Percentiles rank a stretch among this genome's conserved stretches.
Evolutionary conservation across 2,888 invertebrate genomes (phyloP).

Genomic region (Platynereis dumerilii): DNA sequence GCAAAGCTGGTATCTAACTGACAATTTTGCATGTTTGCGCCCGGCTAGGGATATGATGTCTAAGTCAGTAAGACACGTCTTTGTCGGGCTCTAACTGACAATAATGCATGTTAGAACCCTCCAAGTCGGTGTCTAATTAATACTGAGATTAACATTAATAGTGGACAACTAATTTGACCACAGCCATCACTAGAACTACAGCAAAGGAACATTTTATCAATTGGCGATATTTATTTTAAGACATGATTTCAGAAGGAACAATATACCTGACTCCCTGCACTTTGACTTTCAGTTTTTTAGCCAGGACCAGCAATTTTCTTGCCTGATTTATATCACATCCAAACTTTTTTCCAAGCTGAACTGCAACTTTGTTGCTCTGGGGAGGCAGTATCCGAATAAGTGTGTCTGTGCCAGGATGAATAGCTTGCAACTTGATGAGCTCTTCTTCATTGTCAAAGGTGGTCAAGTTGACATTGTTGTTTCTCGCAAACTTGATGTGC

Average conservation of each 20-base stretch:
- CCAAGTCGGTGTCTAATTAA: no score
- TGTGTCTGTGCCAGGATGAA: conserved; percentile 75
- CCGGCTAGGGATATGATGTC: no score
- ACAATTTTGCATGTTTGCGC: no score
- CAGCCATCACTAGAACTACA: no score
- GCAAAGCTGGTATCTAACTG: no score
- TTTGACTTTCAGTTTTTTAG: conserved; percentile 78
- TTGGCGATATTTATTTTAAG: not conserved
- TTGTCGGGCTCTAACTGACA: no score
- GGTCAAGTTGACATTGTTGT: conserved; percentile 79
- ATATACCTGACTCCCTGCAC: conserved; percentile 70
- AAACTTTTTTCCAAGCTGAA: conserved; percentile 85
- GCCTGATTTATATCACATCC: conserved; percentile 72
- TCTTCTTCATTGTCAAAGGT: conserved; percentile 95
- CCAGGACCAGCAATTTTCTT: conserved; percentile 70
- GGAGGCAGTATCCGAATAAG: conserved; percentile 62
- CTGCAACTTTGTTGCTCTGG: conserved; percentile 70
- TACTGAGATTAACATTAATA: no score
- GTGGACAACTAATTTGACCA: no score
- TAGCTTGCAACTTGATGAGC: conserved; percentile 84
- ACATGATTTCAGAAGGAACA: no score
- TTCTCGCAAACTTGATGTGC: conserved; percentile 83
- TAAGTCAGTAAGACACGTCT: no score
- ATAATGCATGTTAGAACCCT: no score
- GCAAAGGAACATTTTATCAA: not conserved